Evolutionary conservation across 2,113 vertebrate genomes (phyloP).

Genomic region (Bufo bufo): DNA sequence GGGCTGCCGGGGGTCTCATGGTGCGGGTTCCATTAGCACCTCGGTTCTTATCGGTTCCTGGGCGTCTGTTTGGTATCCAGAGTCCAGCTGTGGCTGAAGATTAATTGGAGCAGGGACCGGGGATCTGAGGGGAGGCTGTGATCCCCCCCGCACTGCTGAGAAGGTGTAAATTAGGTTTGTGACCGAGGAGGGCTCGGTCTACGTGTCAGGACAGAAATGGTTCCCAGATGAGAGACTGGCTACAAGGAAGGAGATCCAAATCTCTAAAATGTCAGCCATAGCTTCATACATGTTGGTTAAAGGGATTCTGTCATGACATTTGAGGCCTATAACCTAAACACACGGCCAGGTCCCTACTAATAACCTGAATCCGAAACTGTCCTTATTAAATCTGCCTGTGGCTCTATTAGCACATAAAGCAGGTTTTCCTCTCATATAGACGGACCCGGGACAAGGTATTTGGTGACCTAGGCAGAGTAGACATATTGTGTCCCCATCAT

Average conservation of each 20-base stretch:
- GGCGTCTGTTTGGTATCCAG: conserved; percentile 28
- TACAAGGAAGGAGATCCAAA: not conserved
- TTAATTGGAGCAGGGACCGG: conserved; percentile 8
- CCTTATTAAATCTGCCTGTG: too few species aligned
- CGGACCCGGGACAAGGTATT: too few species aligned
- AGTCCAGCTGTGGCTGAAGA: conserved; percentile 12
- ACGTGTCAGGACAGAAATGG: not conserved
- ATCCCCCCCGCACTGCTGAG: not conserved
- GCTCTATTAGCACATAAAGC: too few species aligned
- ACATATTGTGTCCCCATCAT: too few species aligned
- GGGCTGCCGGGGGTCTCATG: not conserved
- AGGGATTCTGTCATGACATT: too few species aligned
- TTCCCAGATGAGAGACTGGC: not conserved
- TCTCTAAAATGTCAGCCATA: not conserved
- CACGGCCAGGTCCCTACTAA: too few species aligned
- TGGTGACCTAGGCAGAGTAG: too few species aligned
- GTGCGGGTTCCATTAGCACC: not conserved
- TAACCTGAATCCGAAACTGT: too few species aligned
- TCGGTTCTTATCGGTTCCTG: not conserved
- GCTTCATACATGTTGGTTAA: too few species aligned
- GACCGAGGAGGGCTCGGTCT: not conserved
- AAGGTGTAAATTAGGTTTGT: conserved; percentile 37
- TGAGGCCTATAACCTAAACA: too few species aligned
- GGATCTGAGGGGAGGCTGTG: not conserved
- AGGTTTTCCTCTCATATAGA: too few species aligned